A percentile compares a stretch with the other conserved stretches of the same genome.
Conservation (phyloP, 2,888 invertebrate genomes). For the Epistrophe eligans region DNA sequence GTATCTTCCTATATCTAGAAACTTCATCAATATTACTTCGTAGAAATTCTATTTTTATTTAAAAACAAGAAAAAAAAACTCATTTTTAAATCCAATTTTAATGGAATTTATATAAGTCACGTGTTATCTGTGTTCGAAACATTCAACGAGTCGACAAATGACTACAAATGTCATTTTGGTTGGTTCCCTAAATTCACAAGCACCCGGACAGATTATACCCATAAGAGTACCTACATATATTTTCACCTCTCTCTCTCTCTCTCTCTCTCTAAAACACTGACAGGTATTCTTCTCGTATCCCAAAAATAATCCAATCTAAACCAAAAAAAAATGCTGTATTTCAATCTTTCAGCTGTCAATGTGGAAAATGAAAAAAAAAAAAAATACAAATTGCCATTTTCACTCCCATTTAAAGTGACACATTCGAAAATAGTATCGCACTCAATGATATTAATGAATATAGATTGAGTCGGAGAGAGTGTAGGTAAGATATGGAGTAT, state of each 20-base stretch:
- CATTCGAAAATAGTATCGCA: conserved; percentile 59
- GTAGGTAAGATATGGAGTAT: no score
- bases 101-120: conserved; percentile 52
- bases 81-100: conserved; percentile 29
- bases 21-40: background rate
- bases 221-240: background rate
- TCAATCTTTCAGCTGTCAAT: conserved; percentile 68
- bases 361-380: conserved; percentile 27
- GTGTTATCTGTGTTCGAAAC: conserved; percentile 40
- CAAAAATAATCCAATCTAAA: conserved; percentile 8
- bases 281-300: conserved; percentile 30
- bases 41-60: conserved; percentile 32
- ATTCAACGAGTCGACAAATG: conserved; percentile 38
- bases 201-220: conserved; percentile 8
- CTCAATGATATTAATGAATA: conserved; percentile 25
- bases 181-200: background rate
- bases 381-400: conserved; percentile 71
- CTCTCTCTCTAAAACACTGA: background rate
- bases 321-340: conserved; percentile 41
- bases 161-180: conserved; percentile 44
- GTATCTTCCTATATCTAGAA: background rate
- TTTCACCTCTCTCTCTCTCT: conserved; percentile 24
- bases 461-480: background rate
- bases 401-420: conserved; percentile 66
- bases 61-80: background rate